phyloP scores from a whole-genome alignment of 2,888 invertebrate genomes.

The Deroplatys truncata region DNA sequence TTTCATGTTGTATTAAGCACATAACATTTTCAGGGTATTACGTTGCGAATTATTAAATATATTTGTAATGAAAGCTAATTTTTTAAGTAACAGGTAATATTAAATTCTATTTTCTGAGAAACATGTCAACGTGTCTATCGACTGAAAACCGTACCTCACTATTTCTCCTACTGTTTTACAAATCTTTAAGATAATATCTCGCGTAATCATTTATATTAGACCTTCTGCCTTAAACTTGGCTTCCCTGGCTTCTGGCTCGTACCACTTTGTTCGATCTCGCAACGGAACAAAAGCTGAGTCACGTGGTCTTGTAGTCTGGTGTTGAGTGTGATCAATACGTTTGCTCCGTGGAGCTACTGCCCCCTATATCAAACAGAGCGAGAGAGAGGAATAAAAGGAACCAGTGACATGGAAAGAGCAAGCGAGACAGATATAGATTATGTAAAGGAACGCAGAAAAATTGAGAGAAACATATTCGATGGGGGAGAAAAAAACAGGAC shows the following conservation, averaged over 20 bases:
- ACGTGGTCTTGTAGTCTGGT: slow-evolving; percentile 22
- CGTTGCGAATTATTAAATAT: no score
- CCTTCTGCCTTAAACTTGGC: not conserved
- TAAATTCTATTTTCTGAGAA: no score
- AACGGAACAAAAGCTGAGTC: slow-evolving; percentile 26
- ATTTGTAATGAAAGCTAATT: no score
- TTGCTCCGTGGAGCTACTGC: not conserved
- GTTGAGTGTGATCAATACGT: slow-evolving; percentile 26
- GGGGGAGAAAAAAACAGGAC: not conserved
- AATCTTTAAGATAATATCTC: no score
- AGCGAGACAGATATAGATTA: not conserved
- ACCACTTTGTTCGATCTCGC: not conserved
- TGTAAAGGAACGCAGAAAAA: not conserved
- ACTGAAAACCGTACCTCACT: no score
- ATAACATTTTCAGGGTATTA: no score
- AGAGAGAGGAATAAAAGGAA: not conserved
- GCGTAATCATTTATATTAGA: not conserved
- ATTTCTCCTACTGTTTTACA: no score
- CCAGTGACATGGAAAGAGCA: not conserved
- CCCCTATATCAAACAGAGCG: not conserved
- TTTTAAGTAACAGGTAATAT: no score
- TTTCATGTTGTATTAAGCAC: no score
- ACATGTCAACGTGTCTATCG: no score
- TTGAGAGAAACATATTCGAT: not conserved
- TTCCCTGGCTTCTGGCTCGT: not conserved